Evolutionary conservation across 2,888 invertebrate genomes (phyloP).

Genomic region (Euplexia lucipara): DNA sequence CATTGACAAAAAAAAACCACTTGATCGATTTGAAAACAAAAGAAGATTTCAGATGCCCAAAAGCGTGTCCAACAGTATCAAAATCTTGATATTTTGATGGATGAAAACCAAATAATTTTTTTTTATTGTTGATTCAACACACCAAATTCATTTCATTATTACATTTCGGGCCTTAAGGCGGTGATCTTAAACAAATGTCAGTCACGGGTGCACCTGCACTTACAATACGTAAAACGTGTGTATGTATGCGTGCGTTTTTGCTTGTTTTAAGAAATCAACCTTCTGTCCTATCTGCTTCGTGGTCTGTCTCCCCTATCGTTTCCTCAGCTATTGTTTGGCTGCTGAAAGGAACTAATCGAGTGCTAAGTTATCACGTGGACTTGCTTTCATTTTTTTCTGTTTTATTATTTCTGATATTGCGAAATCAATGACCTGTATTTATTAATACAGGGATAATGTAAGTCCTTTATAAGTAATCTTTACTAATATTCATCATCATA

Average conservation of each 20-base stretch:
- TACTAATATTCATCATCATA: no score
- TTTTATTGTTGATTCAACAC: no score
- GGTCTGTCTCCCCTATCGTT: conserved; percentile 52
- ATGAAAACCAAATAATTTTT: no score
- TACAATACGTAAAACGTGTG: neutral
- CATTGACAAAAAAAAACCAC: no score
- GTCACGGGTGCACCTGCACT: neutral
- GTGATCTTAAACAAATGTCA: neutral
- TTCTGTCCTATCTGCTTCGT: conserved; percentile 15
- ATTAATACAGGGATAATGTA: no score
- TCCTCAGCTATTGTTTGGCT: conserved; percentile 50
- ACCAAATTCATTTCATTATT: no score
- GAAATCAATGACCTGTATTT: neutral
- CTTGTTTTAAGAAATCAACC: neutral
- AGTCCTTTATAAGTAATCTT: no score
- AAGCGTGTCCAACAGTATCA: no score
- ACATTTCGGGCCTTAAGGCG: neutral
- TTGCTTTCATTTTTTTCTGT: conserved; percentile 25
- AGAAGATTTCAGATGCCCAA: no score
- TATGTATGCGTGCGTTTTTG: neutral
- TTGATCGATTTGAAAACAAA: no score
- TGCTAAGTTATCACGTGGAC: conserved; percentile 44
- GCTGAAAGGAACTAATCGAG: conserved; percentile 58
- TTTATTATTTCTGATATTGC: conserved; percentile 3
- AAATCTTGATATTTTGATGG: no score